Evolutionary conservation across 2,888 invertebrate species (phyloP).

Genomic region (Caenorhabditis imperialis): DNA sequence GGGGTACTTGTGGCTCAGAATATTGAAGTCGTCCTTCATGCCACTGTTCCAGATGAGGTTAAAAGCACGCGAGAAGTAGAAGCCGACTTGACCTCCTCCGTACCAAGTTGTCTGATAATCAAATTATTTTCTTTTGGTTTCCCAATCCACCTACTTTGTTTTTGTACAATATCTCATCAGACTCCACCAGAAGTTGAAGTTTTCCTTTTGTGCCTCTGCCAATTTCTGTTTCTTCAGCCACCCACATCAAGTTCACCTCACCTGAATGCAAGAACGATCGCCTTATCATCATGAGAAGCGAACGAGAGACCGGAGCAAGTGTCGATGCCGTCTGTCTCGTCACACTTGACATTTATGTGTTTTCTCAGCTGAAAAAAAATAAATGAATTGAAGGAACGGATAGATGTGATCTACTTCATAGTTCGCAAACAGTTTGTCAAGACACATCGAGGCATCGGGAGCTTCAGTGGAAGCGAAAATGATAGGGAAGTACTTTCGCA

Average conservation of each 20-base stretch:
- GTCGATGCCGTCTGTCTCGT: slow-evolving; percentile 44
- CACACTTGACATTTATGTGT: slow-evolving; percentile 48
- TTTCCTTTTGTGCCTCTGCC: slow-evolving; percentile 53
- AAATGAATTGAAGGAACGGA: background rate
- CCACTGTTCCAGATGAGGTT: slow-evolving; percentile 59
- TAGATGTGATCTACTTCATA: slow-evolving; percentile 30
- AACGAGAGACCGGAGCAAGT: slow-evolving; percentile 55
- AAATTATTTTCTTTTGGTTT: background rate
- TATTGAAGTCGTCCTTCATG: slow-evolving; percentile 54
- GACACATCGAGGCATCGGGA: slow-evolving; percentile 56
- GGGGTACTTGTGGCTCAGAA: slow-evolving; percentile 48
- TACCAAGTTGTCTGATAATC: slow-evolving; percentile 46
- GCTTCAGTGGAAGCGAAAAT: slow-evolving; percentile 64
- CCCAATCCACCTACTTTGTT: slow-evolving; percentile 27
- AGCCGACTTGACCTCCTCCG: slow-evolving; percentile 60
- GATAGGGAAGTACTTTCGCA: slow-evolving; percentile 61
- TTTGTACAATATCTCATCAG: slow-evolving; percentile 47
- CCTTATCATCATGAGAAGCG: slow-evolving; percentile 55
- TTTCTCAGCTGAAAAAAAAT: slow-evolving; percentile 39
- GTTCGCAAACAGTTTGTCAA: slow-evolving; percentile 56
- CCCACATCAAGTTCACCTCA: background rate
- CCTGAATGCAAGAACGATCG: slow-evolving; percentile 55
- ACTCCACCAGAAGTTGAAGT: slow-evolving; percentile 51
- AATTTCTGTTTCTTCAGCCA: background rate
- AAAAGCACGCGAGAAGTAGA: slow-evolving; percentile 63